Evolutionary conservation across 2,113 vertebrate species (phyloP).

Genomic region (Tragulus kanchil): DNA sequence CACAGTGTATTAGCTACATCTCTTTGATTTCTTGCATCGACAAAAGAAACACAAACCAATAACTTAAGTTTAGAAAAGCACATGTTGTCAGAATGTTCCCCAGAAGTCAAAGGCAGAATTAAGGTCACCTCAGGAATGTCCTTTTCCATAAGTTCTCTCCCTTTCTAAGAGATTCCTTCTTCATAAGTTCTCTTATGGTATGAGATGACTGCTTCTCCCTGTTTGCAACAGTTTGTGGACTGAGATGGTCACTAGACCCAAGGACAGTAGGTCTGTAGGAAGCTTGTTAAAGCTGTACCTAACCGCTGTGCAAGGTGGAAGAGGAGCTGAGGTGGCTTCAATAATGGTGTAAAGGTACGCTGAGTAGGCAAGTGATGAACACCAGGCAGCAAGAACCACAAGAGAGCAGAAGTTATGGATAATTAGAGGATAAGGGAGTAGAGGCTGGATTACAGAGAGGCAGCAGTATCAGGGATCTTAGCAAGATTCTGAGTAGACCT

Average conservation of each 20-base stretch:
- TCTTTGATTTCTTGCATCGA: not conserved
- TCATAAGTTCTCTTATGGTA: too few species aligned
- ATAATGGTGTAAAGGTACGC: not conserved
- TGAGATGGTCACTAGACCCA: too few species aligned
- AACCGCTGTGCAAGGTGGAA: not conserved
- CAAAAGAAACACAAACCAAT: conserved; percentile 19
- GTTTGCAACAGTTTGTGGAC: too few species aligned
- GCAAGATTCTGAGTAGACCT: too few species aligned
- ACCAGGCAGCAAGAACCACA: not conserved
- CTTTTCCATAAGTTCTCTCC: too few species aligned
- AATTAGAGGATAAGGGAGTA: not conserved
- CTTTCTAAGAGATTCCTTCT: not conserved
- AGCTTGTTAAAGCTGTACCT: too few species aligned
- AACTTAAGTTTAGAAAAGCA: not conserved
- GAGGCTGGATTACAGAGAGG: not conserved
- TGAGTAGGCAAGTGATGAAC: not conserved
- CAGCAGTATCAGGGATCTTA: not conserved
- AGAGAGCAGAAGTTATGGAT: not conserved
- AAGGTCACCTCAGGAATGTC: not conserved
- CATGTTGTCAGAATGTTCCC: not conserved
- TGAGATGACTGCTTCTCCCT: too few species aligned
- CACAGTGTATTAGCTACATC: not conserved
- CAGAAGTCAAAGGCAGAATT: not conserved
- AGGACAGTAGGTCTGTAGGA: too few species aligned
- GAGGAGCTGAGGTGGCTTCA: not conserved